phyloP scores from a whole-genome alignment of 2,113 vertebrate genomes.

The Solea senegalensis region DNA sequence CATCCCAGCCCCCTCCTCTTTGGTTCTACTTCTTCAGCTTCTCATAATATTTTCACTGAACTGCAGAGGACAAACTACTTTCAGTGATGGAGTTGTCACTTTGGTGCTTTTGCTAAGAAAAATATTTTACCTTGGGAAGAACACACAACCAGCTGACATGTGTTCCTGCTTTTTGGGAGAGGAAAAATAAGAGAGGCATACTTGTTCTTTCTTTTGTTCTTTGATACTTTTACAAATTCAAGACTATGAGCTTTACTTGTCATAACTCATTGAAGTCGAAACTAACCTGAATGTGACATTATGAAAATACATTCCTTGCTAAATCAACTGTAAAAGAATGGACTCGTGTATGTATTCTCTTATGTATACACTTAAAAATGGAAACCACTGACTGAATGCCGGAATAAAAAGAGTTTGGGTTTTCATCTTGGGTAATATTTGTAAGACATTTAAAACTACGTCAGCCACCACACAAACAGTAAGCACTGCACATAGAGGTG shows the following conservation, averaged over 20 bases:
- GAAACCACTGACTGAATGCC: slow-evolving; percentile 46
- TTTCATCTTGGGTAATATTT: slow-evolving; percentile 33
- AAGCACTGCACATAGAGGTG: slow-evolving; percentile 19
- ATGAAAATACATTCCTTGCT: slow-evolving; percentile 72
- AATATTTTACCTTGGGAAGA: slow-evolving; percentile 83
- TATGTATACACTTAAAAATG: slow-evolving; percentile 68
- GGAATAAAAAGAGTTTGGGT: slow-evolving; percentile 40
- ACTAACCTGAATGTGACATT: slow-evolving; percentile 75
- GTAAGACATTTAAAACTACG: slow-evolving; percentile 39
- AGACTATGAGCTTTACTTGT: slow-evolving; percentile 79
- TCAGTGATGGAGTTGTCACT: slow-evolving; percentile 84
- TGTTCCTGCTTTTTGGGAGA: slow-evolving; percentile 73
- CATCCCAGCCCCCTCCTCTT: slow-evolving; percentile 67
- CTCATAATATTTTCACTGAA: slow-evolving; percentile 85
- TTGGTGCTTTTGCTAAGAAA: slow-evolving; percentile 79
- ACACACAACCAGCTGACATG: slow-evolving; percentile 76
- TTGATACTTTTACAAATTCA: slow-evolving; percentile 79
- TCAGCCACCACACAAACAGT: neutral
- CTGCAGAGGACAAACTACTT: slow-evolving; percentile 83
- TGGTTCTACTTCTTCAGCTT: slow-evolving; percentile 72
- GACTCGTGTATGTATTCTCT: slow-evolving; percentile 67
- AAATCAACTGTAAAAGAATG: slow-evolving; percentile 67
- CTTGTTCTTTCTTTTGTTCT: slow-evolving; percentile 80
- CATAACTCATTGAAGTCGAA: slow-evolving; percentile 77
- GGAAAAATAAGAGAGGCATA: slow-evolving; percentile 64